Evolutionary conservation across 2,797 vertebrate genomes (phyloP).

Genomic region (Mus minutoides): DNA sequence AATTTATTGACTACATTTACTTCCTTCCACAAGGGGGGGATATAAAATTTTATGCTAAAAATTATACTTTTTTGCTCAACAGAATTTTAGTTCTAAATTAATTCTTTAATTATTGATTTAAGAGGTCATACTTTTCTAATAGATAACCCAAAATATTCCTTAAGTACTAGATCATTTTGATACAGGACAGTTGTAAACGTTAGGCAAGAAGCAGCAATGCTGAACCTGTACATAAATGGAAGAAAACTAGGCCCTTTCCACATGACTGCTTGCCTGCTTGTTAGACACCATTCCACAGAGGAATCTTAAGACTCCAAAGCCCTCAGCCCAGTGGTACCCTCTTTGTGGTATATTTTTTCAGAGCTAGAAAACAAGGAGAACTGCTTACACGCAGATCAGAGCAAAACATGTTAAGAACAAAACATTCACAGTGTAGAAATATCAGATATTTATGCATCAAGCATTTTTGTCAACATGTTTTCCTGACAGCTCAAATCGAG

Average conservation of each 20-base stretch:
- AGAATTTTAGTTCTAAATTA: constrained; percentile 52
- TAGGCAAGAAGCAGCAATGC: neutral
- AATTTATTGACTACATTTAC: constrained; percentile 67
- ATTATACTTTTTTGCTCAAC: constrained; percentile 44
- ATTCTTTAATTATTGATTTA: constrained; percentile 65
- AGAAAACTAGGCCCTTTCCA: constrained; percentile 32
- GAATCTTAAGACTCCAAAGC: constrained; percentile 9
- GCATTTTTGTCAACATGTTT: constrained; percentile 54
- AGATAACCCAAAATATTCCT: constrained; percentile 30
- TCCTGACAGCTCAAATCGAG: constrained; percentile 47
- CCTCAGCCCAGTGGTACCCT: neutral
- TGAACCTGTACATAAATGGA: neutral
- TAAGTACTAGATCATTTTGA: constrained; percentile 54
- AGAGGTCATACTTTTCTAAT: constrained; percentile 12
- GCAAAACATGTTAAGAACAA: neutral
- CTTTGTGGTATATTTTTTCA: constrained; percentile 20
- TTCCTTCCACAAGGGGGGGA: constrained; percentile 30
- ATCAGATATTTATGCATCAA: constrained; percentile 18
- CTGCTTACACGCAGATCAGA: constrained; percentile 18
- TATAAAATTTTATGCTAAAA: constrained; percentile 69
- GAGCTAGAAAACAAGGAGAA: neutral
- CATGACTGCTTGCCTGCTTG: neutral
- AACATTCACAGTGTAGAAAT: constrained; percentile 41
- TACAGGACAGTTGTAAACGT: neutral
- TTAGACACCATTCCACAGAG: neutral